Evolutionary conservation across 2,113 vertebrate species (phyloP), one percentile per base, ranked within the genome.

Genomic region (Tenebrosternarchus preto): DNA sequence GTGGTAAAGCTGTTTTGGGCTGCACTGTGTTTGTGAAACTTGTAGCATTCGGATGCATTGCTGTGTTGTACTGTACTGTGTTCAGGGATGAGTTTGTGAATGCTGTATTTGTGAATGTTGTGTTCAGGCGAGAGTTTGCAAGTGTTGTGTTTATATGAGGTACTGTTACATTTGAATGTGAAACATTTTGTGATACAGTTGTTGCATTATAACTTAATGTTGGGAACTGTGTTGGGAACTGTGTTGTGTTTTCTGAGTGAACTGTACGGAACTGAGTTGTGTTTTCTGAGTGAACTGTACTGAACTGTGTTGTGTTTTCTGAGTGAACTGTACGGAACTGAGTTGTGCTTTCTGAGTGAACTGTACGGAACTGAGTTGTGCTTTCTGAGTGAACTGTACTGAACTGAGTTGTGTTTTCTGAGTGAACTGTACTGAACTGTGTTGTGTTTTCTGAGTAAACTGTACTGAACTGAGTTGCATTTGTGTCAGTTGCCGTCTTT

Each of bases 121-220:
- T 68, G n/a, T 29, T 81, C 5, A 56, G 22, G 6, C 5, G 60
- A 22, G 67, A 64, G 22, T 72, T 76, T 16, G 22, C 20, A 36
- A 69, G 53, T 19, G 63, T 64, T 84, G 71, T 76, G 43, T 81
- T 80, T 4, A 80, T 36, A 24, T 11, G 27, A 61, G 39, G 27
- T 46, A 29, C 11, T 66, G 79, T 69, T 68, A 20, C 15, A 22
- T 59, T 53, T 19, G 67, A 29, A 36, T 53, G 5, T 33, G 56
- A 24, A 36, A 55, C 4, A 57, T 33, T 20, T 27, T 63, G 75
- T 66, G 6, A 57, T 8, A 46, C 5, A 6, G 39, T 46, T 46
- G 5, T 46, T 46, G 39, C 39, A 46, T 11, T 46, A 9, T 46
- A 46, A 46, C 11, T 36, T 36, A 36, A n/a, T n/a, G n/a, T n/a